These are phyloP conservation scores for Notospermus geniculatus DNA, from an alignment of 1,140 invertebrate genomes.

Conservation along the genomic window DNA sequence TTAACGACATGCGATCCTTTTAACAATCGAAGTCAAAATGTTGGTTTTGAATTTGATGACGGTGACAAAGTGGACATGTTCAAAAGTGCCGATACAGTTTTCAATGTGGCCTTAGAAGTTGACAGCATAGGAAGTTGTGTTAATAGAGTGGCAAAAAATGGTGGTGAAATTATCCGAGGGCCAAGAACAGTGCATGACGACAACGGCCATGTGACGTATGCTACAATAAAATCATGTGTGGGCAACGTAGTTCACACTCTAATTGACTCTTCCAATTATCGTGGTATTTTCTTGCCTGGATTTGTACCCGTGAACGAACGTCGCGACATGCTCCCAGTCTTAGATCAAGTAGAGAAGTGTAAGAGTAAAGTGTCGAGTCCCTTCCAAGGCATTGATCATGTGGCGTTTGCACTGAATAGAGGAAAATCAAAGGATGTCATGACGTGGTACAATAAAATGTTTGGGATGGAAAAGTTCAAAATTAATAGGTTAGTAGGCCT, in stretches of 20 bases:
- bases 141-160: slow-evolving; percentile 32
- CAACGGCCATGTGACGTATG: slow-evolving; percentile 49
- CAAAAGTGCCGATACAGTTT: slow-evolving; percentile 51
- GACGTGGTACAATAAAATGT: slow-evolving; percentile 57
- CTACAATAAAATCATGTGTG: slow-evolving; percentile 57
- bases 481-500: slow-evolving; percentile 61
- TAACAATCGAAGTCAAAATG: no score
- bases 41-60: no score
- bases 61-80: no score
- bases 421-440: slow-evolving; percentile 53
- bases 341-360: neutral
- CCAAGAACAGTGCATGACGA: slow-evolving; percentile 37
- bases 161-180: slow-evolving; percentile 38
- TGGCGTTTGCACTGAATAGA: slow-evolving; percentile 53
- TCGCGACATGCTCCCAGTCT: slow-evolving; percentile 6
- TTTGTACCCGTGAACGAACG: slow-evolving; percentile 32
- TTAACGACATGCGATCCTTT: no score
- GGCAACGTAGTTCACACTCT: slow-evolving; percentile 60
- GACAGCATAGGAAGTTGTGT: slow-evolving; percentile 48
- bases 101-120: slow-evolving; percentile 59
- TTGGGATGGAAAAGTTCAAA: slow-evolving; percentile 59
- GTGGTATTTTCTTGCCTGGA: slow-evolving; percentile 55
- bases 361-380: neutral
- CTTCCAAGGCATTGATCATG: slow-evolving; percentile 57
- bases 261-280: slow-evolving; percentile 53